These are phyloP conservation scores for Perca fluviatilis DNA, from an alignment of 2,113 vertebrate species.

Conservation along the genomic window DNA sequence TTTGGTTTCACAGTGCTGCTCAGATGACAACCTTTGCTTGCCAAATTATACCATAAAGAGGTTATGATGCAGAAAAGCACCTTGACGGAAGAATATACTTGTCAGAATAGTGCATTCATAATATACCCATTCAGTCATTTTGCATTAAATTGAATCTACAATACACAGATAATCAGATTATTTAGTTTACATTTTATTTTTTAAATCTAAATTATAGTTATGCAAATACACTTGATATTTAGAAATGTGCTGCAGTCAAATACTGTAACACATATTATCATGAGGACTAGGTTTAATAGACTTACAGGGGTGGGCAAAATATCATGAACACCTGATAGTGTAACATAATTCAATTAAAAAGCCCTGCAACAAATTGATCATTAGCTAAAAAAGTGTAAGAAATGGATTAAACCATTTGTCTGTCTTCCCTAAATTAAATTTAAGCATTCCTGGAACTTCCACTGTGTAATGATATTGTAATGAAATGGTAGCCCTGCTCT, in stretches of 20 bases:
- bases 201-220: slow-evolving; percentile 26
- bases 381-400: too few species aligned
- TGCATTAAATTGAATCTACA: slow-evolving; percentile 12
- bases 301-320: neutral
- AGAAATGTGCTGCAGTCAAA: slow-evolving; percentile 28
- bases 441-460: neutral
- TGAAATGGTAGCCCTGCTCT: too few species aligned
- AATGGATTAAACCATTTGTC: neutral
- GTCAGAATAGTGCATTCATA: neutral
- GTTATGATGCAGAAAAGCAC: slow-evolving; percentile 24
- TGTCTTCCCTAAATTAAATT: neutral
- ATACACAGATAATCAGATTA: slow-evolving; percentile 22
- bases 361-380: too few species aligned
- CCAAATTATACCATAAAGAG: neutral
- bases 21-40: neutral
- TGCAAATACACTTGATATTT: slow-evolving; percentile 17
- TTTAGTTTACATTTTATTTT: slow-evolving; percentile 18
- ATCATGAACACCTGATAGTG: neutral
- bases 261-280: neutral
- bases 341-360: neutral
- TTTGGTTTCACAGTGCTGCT: neutral
- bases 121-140: slow-evolving; percentile 23
- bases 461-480: too few species aligned
- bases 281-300: neutral
- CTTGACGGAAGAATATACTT: neutral